Conservation (phyloP, 2,888 invertebrate genomes). For the Lomographa bimaculata region DNA sequence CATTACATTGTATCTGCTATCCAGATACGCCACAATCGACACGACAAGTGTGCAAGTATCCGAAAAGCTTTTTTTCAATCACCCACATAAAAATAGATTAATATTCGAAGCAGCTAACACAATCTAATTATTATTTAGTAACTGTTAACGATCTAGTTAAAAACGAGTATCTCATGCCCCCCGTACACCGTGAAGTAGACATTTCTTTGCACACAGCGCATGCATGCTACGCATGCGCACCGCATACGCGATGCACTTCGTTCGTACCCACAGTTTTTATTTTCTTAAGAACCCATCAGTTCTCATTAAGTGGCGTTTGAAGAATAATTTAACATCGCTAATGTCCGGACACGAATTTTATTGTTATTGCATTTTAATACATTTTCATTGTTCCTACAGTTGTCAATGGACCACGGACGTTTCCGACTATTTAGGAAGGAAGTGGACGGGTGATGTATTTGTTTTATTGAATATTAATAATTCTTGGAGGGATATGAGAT, state of each 20-base stretch:
- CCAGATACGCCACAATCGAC: too few relatives aligned
- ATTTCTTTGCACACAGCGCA: constrained; percentile 75
- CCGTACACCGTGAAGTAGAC: constrained; percentile 49
- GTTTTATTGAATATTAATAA: constrained; percentile 41
- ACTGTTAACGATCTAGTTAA: constrained; percentile 1
- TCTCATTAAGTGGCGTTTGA: constrained; percentile 82
- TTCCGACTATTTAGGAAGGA: constrained; percentile 77
- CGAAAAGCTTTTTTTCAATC: too few relatives aligned
- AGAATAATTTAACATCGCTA: constrained; percentile 81
- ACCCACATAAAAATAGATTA: too few relatives aligned
- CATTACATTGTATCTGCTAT: too few relatives aligned
- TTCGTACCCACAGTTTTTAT: constrained; percentile 70
- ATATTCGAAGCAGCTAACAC: too few relatives aligned
- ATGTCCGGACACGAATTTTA: constrained; percentile 83
- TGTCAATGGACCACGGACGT: constrained; percentile 58
- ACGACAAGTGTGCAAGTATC: too few relatives aligned
- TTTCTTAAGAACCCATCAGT: constrained; percentile 83
- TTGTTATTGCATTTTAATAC: constrained; percentile 83
- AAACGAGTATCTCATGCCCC: constrained; percentile 32
- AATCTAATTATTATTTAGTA: too few relatives aligned
- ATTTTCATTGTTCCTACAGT: constrained; percentile 71
- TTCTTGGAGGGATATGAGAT: constrained; percentile 10
- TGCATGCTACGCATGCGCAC: constrained; percentile 75
- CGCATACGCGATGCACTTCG: constrained; percentile 70
- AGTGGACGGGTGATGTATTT: constrained; percentile 50